Base-by-base conservation (phyloP, 2,888 invertebrate genomes). In the Miltochrista miniata region DNA sequence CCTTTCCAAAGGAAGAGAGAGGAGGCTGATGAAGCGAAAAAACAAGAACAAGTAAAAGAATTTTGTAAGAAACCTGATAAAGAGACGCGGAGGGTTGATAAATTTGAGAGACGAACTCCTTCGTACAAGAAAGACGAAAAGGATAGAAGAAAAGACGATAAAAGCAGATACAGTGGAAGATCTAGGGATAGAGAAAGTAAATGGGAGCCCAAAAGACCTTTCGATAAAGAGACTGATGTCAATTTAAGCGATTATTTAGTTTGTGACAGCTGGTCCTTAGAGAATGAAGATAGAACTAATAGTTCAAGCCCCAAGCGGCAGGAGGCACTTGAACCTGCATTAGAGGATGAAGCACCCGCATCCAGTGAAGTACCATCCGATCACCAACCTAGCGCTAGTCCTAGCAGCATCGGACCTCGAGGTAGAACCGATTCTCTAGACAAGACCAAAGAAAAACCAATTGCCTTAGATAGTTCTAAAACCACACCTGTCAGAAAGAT, bases 221-320 rank as follows among this genome's bases (percentile, higher is more conserved):
- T 29, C 31, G 49, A 41, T 5, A 79, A 79, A 55, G 92, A 89
- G 64, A 74, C 89, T 10, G 79, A 87, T 45, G 83, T 89, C 0
- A 80, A 87, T 67, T 74, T 91, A 11, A 85, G 75, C 52, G 92
- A 91, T 65, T 91, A 84, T 55, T 72, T 92, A 37, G 80, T 92
- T 11, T 92, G 92, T 54, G 92, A 92, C 48, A 92, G 91, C 61
- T 92, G 92, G 92, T 91, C 92, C 3, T 62, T 87, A 12, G 91
- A 91, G 29, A 88, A 85, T 41, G 91, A 90, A 10, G 88, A 89
- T 2, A 89, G 83, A 68, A 74, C 67, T 7, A 73, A 64, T 33
- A 72, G 64, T 34, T 61, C 70, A 0, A 88, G 86, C 46, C 89
- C 87, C 0, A 79, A 74, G 59, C 33, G 18, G 1, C 40, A 48